These are phyloP conservation scores for Micronycteris hirsuta DNA, from an alignment of 2,113 vertebrate genomes.

Conservation along the genomic window DNA sequence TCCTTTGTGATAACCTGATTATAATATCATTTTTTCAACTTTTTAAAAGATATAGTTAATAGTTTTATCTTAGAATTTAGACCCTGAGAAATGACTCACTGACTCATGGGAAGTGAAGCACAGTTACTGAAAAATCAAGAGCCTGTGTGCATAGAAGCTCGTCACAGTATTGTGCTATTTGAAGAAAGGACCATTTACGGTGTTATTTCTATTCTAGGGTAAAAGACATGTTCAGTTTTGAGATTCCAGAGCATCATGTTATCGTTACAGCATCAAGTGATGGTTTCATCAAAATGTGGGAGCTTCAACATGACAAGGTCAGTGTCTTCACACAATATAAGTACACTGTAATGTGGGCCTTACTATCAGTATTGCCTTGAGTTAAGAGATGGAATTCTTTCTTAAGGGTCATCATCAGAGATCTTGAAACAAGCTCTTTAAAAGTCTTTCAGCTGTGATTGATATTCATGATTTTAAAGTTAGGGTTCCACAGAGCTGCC, in stretches of 20 bases:
- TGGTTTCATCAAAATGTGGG: slow-evolving; percentile 96
- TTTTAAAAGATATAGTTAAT: not conserved
- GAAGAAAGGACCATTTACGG: not conserved
- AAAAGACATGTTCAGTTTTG: slow-evolving; percentile 90
- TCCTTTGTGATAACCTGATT: not conserved
- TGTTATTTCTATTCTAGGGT: slow-evolving; percentile 80
- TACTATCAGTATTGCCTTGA: not conserved
- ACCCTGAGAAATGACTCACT: not conserved
- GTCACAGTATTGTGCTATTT: not conserved
- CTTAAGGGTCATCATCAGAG: not conserved
- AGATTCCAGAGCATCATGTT: slow-evolving; percentile 82
- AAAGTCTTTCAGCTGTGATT: not conserved
- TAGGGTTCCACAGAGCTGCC: not conserved
- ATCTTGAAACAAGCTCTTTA: not conserved
- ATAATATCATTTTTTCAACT: not conserved
- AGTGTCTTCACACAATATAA: not conserved
- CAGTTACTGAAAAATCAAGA: not conserved
- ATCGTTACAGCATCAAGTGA: slow-evolving; percentile 95
- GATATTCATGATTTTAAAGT: not conserved
- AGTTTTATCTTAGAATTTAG: not conserved
- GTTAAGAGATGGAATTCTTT: not conserved
- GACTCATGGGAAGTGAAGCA: not conserved
- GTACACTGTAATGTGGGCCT: not conserved
- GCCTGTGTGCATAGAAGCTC: not conserved
- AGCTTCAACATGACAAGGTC: slow-evolving; percentile 86